A percentile compares a stretch with the other conserved stretches of the same genome.
Evolutionary conservation across 2,888 invertebrate genomes (phyloP).

Genomic region (Agriopis leucophaearia): DNA sequence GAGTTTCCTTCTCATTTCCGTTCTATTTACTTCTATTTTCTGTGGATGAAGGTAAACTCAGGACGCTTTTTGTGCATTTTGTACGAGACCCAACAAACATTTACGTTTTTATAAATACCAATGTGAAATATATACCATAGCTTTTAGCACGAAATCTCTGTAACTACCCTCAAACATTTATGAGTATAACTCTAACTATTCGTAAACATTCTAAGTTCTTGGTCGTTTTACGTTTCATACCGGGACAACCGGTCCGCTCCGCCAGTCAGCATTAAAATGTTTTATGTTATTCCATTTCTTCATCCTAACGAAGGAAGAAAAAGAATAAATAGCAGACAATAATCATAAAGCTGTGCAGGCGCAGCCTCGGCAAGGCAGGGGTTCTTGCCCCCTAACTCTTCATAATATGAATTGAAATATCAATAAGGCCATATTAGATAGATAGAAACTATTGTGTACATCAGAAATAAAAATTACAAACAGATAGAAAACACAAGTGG

Average conservation of each 20-base stretch:
- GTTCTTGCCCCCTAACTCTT: neutral
- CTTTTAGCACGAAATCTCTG: neutral
- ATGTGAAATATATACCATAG: neutral
- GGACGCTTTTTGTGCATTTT: too few relatives aligned
- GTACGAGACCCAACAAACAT: too few relatives aligned
- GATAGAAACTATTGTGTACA: too few relatives aligned
- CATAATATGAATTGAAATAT: too few relatives aligned
- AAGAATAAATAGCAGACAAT: conserved; percentile 38
- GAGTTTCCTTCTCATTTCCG: too few relatives aligned
- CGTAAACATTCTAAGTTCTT: conserved; percentile 9
- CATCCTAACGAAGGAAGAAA: conserved; percentile 34
- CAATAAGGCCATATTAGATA: too few relatives aligned
- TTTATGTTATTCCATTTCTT: conserved; percentile 37
- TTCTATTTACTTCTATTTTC: too few relatives aligned
- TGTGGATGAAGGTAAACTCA: too few relatives aligned
- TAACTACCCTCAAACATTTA: neutral
- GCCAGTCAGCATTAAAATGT: conserved; percentile 30
- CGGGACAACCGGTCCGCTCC: conserved; percentile 19
- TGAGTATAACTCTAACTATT: conserved; percentile 16
- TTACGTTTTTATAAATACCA: neutral
- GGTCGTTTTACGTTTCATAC: conserved; percentile 17
- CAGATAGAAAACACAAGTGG: too few relatives aligned
- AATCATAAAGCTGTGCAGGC: conserved; percentile 37
- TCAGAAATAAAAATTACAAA: too few relatives aligned
- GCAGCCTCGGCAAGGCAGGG: neutral